Conservation (phyloP, 2,797 vertebrate species). For the Acrocephalus scirpaceus region DNA sequence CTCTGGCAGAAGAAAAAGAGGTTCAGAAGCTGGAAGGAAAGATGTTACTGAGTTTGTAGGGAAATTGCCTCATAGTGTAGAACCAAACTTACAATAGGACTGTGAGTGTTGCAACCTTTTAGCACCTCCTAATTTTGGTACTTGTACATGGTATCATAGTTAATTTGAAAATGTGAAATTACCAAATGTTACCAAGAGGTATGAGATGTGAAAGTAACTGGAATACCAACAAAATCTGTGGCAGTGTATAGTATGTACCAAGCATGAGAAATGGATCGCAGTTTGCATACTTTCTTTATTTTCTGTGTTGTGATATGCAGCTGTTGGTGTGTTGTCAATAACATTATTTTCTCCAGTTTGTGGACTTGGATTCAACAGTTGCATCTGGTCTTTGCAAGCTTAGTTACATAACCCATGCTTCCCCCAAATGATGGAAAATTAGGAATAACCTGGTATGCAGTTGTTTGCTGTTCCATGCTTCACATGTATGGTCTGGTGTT, state of each 20-base stretch:
- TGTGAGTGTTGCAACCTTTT: neutral
- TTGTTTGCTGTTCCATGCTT: neutral
- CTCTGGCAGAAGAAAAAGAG: neutral
- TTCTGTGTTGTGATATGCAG: neutral
- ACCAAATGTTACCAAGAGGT: neutral
- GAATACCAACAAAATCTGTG: neutral
- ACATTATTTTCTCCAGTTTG: neutral
- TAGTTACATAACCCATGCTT: neutral
- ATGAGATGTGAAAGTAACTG: neutral
- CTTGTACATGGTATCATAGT: rapidly evolving
- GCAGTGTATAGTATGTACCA: rapidly evolving
- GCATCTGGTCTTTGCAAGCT: neutral
- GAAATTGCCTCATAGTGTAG: neutral
- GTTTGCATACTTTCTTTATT: neutral
- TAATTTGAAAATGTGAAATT: neutral
- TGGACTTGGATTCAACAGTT: neutral
- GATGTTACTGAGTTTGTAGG: neutral
- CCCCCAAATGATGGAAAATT: neutral
- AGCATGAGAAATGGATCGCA: neutral
- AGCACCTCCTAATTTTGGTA: neutral
- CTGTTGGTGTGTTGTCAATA: neutral
- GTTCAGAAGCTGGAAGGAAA: neutral
- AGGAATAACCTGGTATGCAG: neutral
- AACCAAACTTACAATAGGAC: neutral
- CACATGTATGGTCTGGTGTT: rapidly evolving